Percentiles rank a stretch among this genome's conserved stretches.
Conservation (phyloP, 2,113 vertebrate genomes). For the Hemibagrus wyckioides region DNA sequence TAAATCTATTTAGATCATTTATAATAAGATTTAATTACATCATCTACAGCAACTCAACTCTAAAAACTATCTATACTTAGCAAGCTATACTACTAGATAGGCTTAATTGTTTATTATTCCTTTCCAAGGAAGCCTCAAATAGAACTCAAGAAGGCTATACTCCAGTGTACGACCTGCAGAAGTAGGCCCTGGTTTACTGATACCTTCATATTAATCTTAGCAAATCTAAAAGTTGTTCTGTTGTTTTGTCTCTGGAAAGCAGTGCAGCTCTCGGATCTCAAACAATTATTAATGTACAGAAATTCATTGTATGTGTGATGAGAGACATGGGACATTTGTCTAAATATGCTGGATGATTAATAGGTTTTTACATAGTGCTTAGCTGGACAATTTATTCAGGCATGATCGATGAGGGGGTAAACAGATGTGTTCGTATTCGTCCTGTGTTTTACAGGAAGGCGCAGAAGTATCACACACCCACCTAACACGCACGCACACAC, state of each 20-base stretch:
- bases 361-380: constrained; percentile 33
- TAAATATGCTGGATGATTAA: constrained; percentile 46
- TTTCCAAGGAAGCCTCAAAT: not conserved
- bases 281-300: constrained; percentile 37
- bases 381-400: constrained; percentile 43
- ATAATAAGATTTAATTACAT: too few species aligned
- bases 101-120: not conserved
- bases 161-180: not conserved
- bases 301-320: constrained; percentile 27
- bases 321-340: constrained; percentile 41
- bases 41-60: not conserved
- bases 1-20: not conserved
- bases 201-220: not conserved
- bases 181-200: not conserved
- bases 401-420: constrained; percentile 53
- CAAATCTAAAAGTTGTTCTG: not conserved
- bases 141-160: not conserved
- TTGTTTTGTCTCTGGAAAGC: not conserved
- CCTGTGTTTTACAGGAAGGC: constrained; percentile 36
- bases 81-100: not conserved
- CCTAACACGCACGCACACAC: constrained; percentile 34
- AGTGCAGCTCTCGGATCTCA: not conserved
- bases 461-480: constrained; percentile 7
- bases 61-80: not conserved
- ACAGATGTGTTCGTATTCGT: constrained; percentile 55